A percentile compares a stretch with the other conserved stretches of the same genome.
Conservation (phyloP, 1,140 invertebrate genomes). For the Stegodyphus dumicola region DNA sequence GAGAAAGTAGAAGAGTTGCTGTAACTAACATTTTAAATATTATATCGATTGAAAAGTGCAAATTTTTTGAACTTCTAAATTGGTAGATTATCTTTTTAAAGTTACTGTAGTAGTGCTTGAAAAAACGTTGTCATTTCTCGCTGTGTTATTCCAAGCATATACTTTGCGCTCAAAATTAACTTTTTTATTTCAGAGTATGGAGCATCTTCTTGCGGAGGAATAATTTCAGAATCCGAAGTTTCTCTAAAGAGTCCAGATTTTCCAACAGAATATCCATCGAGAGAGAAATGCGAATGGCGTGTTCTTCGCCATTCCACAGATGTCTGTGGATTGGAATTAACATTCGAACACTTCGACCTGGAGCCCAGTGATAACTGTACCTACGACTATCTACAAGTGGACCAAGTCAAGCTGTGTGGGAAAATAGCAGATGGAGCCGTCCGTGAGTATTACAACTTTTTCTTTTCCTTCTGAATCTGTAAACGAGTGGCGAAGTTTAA, state of each 20-base stretch:
- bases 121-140: too few species aligned
- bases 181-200: background rate
- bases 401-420: slow-evolving; percentile 63
- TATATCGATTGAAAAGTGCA: too few species aligned
- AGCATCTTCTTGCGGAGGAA: slow-evolving; percentile 17
- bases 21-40: too few species aligned
- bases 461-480: too few species aligned
- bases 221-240: slow-evolving; percentile 22
- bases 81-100: too few species aligned
- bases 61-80: too few species aligned
- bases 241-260: slow-evolving; percentile 56
- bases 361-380: slow-evolving; percentile 64
- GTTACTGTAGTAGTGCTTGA: too few species aligned
- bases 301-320: slow-evolving; percentile 27
- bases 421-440: slow-evolving; percentile 42
- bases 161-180: too few species aligned
- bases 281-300: slow-evolving; percentile 58
- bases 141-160: too few species aligned
- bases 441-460: slow-evolving; percentile 36
- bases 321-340: slow-evolving; percentile 64
- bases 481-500: too few species aligned
- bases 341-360: slow-evolving; percentile 63
- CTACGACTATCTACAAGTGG: slow-evolving; percentile 65
- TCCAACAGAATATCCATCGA: slow-evolving; percentile 60
- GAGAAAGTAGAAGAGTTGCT: too few species aligned